A percentile compares a stretch with the other conserved stretches of the same genome.
Evolutionary conservation across 2,113 vertebrate genomes (phyloP).

Genomic region (Toxotes jaculatrix): DNA sequence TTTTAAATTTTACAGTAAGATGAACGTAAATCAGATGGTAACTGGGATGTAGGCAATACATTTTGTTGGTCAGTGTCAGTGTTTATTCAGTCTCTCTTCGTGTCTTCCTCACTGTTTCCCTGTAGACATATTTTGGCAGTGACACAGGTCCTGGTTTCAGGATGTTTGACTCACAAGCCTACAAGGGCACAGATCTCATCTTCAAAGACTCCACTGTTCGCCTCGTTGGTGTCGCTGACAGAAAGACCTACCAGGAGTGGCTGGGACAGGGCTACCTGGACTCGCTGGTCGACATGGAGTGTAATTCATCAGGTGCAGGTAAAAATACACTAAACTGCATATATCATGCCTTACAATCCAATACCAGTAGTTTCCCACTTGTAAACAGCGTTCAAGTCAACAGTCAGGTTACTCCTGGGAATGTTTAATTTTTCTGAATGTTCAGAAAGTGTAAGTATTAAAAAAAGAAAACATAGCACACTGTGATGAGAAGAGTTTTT

Average conservation of each 20-base stretch:
- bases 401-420: too few relatives aligned
- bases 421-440: too few relatives aligned
- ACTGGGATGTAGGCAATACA: background rate
- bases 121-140: conserved; percentile 88
- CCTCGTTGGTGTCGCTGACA: conserved; percentile 86
- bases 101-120: conserved; percentile 1
- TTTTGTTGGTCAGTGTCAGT: background rate
- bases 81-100: background rate
- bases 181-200: conserved; percentile 88
- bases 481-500: background rate
- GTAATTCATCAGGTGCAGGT: conserved; percentile 84
- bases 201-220: conserved; percentile 92
- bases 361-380: too few relatives aligned
- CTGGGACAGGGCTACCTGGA: conserved; percentile 89
- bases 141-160: conserved; percentile 83
- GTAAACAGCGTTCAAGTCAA: too few relatives aligned
- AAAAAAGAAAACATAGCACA: background rate
- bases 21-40: background rate
- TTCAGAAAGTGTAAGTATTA: background rate
- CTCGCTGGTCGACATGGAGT: conserved; percentile 86
- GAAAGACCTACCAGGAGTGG: conserved; percentile 89
- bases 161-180: conserved; percentile 93
- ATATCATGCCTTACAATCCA: background rate
- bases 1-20: background rate
- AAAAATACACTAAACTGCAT: conserved; percentile 15